Percentiles rank a stretch among this genome's conserved stretches.
Conservation (phyloP, 2,888 invertebrate genomes). For the Rhingia campestris region DNA sequence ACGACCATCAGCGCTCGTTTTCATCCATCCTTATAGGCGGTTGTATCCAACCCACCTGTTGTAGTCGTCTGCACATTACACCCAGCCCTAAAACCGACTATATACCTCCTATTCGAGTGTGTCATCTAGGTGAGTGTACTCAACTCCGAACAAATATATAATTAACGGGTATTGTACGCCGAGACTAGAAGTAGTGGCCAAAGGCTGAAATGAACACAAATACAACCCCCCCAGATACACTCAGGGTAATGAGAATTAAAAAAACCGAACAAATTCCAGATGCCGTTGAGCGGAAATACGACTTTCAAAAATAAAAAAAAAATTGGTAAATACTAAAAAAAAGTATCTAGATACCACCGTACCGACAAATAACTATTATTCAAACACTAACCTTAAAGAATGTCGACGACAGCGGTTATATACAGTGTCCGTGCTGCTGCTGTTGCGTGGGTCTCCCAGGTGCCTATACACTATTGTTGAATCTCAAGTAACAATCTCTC, state of each 20-base stretch:
- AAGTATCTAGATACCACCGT: constrained; percentile 11
- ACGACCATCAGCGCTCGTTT: not conserved
- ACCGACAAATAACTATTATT: not conserved
- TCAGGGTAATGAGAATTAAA: constrained; percentile 59
- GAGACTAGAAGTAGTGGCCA: no score
- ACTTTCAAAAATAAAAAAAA: constrained; percentile 4
- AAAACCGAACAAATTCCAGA: constrained; percentile 33
- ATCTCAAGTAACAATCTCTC: constrained; percentile 48
- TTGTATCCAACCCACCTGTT: constrained; percentile 41
- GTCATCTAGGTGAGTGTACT: constrained; percentile 3
- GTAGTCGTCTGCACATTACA: constrained; percentile 7
- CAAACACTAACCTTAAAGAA: constrained; percentile 34
- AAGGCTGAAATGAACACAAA: constrained; percentile 4
- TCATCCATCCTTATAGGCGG: not conserved
- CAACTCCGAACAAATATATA: constrained; percentile 39
- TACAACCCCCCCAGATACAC: constrained; percentile 26
- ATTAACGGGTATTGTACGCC: constrained; percentile 18
- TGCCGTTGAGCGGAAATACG: constrained; percentile 24
- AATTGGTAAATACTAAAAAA: not conserved
- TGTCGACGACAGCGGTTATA: not conserved
- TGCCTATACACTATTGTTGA: constrained; percentile 12
- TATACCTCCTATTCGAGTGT: not conserved
- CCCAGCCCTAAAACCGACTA: constrained; percentile 21
- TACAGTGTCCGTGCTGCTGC: not conserved
- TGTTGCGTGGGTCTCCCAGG: constrained; percentile 50